A percentile compares a stretch with the other conserved stretches of the same genome.
phyloP scores from a whole-genome alignment of 2,888 invertebrate genomes.

The Phytoseiulus persimilis region DNA sequence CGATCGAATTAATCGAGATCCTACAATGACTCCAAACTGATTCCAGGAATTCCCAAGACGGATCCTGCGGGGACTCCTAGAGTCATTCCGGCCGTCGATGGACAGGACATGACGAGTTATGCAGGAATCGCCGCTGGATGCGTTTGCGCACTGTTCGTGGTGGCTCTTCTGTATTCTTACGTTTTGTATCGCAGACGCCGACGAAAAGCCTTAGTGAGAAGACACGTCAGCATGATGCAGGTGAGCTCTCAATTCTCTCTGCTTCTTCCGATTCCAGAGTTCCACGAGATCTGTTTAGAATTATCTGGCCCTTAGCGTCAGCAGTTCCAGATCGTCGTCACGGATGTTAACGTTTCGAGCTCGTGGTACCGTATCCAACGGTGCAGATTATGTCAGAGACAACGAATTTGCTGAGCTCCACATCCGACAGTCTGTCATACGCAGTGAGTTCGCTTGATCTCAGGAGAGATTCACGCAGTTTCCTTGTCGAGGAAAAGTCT shows the following conservation, averaged over 20 bases:
- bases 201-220: neutral
- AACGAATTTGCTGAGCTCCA: neutral
- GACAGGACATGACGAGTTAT: neutral
- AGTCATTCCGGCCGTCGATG: neutral
- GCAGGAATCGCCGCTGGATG: neutral
- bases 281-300: neutral
- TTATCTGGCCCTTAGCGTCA: neutral
- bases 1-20: too few relatives aligned
- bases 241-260: neutral
- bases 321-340: neutral
- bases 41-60: neutral
- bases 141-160: neutral
- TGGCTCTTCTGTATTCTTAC: neutral
- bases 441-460: too few relatives aligned
- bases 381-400: neutral
- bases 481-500: too few relatives aligned
- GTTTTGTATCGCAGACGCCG: neutral
- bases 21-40: too few relatives aligned
- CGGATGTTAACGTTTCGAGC: neutral
- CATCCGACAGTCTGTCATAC: neutral
- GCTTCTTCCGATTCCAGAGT: neutral
- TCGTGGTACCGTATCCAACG: neutral
- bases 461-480: too few relatives aligned
- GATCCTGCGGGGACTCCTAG: neutral
- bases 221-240: conserved; percentile 36